Evolutionary conservation across 2,888 invertebrate species (phyloP).

Genomic region (Alentia gelatinosa): DNA sequence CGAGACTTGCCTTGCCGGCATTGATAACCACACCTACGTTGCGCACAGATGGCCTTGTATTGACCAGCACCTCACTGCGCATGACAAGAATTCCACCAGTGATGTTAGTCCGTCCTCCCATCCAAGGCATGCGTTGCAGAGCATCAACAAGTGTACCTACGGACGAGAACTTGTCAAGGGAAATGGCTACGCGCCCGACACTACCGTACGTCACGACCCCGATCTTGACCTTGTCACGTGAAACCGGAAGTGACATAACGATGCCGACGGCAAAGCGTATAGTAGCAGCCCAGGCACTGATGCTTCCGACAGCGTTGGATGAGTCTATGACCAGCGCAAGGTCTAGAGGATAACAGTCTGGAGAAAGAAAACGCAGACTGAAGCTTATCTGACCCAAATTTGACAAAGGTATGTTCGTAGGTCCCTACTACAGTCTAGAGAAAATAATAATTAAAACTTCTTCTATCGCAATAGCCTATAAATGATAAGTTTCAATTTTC

Average conservation of each 20-base stretch:
- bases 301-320: not conserved
- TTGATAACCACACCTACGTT: not conserved
- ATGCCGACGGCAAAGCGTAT: not conserved
- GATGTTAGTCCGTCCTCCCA: constrained; percentile 11
- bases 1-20: not conserved
- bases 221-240: not conserved
- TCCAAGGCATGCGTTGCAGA: not conserved
- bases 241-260: not conserved
- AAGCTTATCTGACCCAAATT: not conserved
- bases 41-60: not conserved
- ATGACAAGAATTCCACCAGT: not conserved
- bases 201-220: not conserved
- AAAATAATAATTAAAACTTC: no score
- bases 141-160: not conserved
- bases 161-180: not conserved
- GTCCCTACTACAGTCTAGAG: no score
- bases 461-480: no score
- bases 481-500: no score
- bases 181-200: not conserved
- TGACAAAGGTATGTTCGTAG: not conserved
- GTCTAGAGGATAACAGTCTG: constrained; percentile 39
- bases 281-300: not conserved
- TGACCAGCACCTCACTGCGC: not conserved
- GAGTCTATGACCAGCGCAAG: not conserved
- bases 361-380: not conserved